Evolutionary conservation across 2,113 vertebrate genomes (phyloP), one percentile per base, ranked within the genome.

Genomic region (Leptosomus discolor): DNA sequence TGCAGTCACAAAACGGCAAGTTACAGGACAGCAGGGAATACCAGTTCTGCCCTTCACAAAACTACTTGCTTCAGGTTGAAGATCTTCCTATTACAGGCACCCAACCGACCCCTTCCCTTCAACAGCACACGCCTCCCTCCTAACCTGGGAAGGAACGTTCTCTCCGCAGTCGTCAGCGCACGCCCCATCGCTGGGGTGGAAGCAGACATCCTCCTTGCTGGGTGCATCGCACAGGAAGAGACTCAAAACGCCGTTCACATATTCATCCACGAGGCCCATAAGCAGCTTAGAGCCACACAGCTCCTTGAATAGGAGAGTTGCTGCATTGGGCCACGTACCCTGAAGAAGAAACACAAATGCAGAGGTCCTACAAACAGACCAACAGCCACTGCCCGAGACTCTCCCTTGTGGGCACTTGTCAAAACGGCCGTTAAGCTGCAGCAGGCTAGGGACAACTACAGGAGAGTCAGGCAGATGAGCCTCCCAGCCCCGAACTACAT

Each of bases 141-240:
- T 90, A 53, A 98, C 98, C 97, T 98, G 96, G 81, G 98, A 98
- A 91, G 97, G 97, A 50, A 97, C 21, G n/a, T 97, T 98, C 90
- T 97, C 94, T 48, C 88, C 34, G 45, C 98, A 99, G 53, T 98
- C 16, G 1, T 97, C 78, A 48, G 98, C 99, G 12, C 98, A 98
- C 64, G 99, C 99, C 76, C 97, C 96, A 50, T 94, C 94, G 68
- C 97, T 96, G 6, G 84, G 87, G 97, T 99, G 99, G 67, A 99
- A 94, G 90, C 99, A 99, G 86, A 99, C 4, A 45, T 99, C 99
- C 19, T 99, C 83, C 29, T 98, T 92, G 6, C 99, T 98, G 85
- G 97, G 97, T 0, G 99, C 99, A 96, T 99, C 99, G 92, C 99
- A 99, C 81, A 99, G 97, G 90, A 99, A 99, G 64, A 99, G 97